phyloP scores from a whole-genome alignment of 1,140 invertebrate species.

The Antheraea mylitta region DNA sequence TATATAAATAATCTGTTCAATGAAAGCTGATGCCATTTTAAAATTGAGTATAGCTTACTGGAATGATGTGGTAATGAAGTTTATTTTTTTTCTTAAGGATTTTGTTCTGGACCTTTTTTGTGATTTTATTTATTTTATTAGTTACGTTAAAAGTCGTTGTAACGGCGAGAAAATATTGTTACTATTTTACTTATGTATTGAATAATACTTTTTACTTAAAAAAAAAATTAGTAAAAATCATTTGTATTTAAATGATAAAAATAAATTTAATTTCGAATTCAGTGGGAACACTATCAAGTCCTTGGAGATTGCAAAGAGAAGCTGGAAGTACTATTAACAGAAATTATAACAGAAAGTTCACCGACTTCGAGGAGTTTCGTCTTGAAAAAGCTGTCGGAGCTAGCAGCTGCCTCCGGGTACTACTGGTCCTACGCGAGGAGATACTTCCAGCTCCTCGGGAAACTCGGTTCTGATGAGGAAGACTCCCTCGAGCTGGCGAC shows the following conservation, averaged over 20 bases:
- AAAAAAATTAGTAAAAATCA: background rate
- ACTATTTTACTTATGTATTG: no score
- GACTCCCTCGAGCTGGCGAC: background rate
- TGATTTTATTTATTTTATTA: no score
- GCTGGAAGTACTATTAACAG: constrained; percentile 27
- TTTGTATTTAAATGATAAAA: background rate
- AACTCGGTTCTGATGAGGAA: background rate
- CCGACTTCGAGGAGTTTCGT: background rate
- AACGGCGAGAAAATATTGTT: no score
- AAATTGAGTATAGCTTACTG: no score
- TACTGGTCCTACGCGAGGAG: constrained; percentile 46
- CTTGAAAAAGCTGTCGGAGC: constrained; percentile 3
- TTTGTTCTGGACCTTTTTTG: no score
- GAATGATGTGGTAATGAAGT: no score
- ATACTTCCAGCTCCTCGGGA: background rate
- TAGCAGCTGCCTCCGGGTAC: constrained; percentile 30
- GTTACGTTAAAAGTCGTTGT: no score
- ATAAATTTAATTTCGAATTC: background rate
- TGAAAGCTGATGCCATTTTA: no score
- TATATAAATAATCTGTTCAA: no score
- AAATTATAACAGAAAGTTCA: constrained; percentile 25
- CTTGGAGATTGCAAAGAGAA: constrained; percentile 22
- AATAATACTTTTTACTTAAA: no score
- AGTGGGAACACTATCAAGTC: background rate
- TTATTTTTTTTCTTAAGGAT: no score